phyloP scores from a whole-genome alignment of 2,888 invertebrate species.

The Coelogynopora nodosa region DNA sequence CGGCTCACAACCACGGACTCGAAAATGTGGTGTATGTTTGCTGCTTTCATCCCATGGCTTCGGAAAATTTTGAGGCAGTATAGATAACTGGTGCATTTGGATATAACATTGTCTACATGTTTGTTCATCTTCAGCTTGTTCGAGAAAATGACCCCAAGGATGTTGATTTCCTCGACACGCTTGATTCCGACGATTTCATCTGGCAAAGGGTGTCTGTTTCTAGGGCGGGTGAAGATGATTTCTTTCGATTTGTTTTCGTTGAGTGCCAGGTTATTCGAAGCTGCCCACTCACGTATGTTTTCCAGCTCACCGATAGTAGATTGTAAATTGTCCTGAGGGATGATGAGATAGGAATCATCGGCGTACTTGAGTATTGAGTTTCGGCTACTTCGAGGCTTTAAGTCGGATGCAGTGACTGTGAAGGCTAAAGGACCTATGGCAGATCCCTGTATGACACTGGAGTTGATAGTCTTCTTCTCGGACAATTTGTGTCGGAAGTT shows the following conservation, averaged over 20 bases:
- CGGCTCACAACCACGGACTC: no score
- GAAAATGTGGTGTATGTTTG: not conserved
- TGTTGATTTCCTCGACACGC: not conserved
- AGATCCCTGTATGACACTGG: not conserved
- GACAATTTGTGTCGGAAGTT: not conserved
- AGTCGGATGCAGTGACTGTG: not conserved
- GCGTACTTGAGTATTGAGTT: not conserved
- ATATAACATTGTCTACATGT: not conserved
- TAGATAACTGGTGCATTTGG: not conserved
- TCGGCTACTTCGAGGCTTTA: not conserved
- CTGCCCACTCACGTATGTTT: not conserved
- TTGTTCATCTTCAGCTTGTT: not conserved
- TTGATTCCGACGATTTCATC: not conserved
- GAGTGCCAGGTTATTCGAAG: not conserved
- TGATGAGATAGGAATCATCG: not conserved
- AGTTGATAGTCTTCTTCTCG: not conserved
- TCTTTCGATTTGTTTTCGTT: conserved; percentile 1
- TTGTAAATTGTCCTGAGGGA: not conserved
- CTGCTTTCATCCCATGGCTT: not conserved
- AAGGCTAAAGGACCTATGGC: not conserved
- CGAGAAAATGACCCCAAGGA: not conserved
- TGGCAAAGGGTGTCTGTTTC: not conserved
- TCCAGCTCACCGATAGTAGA: not conserved
- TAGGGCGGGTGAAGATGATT: not conserved
- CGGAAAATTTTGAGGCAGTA: not conserved